Evolutionary conservation across 2,888 invertebrate species (phyloP).

Genomic region (Thelaira solivaga): DNA sequence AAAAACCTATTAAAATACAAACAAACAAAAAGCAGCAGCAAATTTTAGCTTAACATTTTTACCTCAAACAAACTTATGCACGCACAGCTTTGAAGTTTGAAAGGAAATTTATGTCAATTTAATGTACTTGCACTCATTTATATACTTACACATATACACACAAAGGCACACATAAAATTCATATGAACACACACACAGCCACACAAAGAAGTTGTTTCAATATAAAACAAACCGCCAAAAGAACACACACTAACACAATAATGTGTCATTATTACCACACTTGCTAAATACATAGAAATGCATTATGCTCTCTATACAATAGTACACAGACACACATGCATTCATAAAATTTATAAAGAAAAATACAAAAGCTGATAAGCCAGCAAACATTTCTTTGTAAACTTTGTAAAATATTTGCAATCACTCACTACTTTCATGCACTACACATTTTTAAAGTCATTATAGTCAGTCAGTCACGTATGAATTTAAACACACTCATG

Average conservation of each 20-base stretch:
- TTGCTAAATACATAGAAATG: slow-evolving; percentile 2
- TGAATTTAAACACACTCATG: too few species aligned
- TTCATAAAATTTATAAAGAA: too few species aligned
- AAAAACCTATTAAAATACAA: neutral
- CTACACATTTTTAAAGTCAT: too few species aligned
- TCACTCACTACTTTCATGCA: too few species aligned
- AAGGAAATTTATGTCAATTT: slow-evolving; percentile 42
- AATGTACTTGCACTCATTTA: neutral
- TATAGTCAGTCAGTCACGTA: too few species aligned
- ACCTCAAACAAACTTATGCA: neutral
- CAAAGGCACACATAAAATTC: neutral
- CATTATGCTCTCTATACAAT: too few species aligned
- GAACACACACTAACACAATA: slow-evolving; percentile 9
- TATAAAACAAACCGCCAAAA: neutral
- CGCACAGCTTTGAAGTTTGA: slow-evolving; percentile 22
- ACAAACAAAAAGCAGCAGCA: neutral
- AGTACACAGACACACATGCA: neutral
- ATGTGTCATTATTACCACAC: slow-evolving; percentile 32
- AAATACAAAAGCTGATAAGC: too few species aligned
- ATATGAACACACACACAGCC: neutral
- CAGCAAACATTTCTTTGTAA: too few species aligned
- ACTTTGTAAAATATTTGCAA: too few species aligned
- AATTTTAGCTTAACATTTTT: neutral
- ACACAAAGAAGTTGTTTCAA: neutral
- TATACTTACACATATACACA: neutral